These are phyloP conservation scores for Acrocyrtus sp. DNA, from an alignment of 2,888 invertebrate genomes.

Conservation along the genomic window DNA sequence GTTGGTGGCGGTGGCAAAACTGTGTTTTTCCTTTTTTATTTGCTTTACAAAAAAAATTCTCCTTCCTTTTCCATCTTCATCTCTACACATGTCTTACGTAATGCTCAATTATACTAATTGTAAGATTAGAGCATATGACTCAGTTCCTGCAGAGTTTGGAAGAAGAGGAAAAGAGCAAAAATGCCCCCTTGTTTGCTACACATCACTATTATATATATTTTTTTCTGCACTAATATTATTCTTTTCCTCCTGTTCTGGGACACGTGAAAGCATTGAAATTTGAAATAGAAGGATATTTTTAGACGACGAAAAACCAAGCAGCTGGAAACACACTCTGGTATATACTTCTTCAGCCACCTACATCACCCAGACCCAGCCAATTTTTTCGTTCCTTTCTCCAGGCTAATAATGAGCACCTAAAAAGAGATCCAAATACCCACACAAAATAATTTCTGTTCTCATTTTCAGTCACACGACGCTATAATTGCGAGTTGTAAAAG, in stretches of 20 bases:
- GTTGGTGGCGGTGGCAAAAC: no score
- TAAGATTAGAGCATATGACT: no score
- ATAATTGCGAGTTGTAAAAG: no score
- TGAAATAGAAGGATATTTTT: neutral
- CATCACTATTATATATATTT: neutral
- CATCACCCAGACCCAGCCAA: neutral
- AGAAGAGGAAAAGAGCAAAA: no score
- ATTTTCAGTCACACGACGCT: conserved; percentile 13
- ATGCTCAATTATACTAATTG: no score
- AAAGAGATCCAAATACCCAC: conserved; percentile 1
- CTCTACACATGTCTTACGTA: no score
- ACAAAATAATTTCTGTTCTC: conserved; percentile 14
- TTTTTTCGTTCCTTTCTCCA: neutral
- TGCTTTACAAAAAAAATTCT: no score
- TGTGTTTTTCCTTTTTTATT: no score
- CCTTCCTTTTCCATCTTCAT: no score
- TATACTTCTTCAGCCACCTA: conserved; percentile 20
- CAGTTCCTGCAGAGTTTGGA: no score
- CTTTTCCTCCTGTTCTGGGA: no score
- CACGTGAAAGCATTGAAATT: neutral
- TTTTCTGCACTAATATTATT: neutral
- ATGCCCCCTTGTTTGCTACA: neutral
- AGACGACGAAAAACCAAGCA: neutral
- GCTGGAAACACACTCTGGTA: conserved; percentile 22
- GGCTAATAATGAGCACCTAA: neutral